Base-by-base conservation (phyloP, 2,797 vertebrate species). In the Forpus xanthops region DNA sequence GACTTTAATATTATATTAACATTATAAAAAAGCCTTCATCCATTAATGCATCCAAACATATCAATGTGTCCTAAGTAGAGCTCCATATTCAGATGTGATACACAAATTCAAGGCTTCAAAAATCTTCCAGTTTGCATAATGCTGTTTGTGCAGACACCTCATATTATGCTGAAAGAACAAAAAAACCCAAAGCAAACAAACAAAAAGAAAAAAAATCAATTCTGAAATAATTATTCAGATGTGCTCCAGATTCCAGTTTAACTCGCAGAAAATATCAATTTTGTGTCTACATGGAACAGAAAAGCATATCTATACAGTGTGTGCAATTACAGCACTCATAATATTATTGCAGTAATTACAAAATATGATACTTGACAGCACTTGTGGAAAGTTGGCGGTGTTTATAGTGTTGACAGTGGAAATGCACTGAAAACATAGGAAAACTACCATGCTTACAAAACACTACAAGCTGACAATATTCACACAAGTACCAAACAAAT, bases 301-400 rank as follows among this genome's bases (percentile, higher is more conserved):
- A 92, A 89, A 75, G 72, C 73, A 89, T 31, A 87, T 89, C 68
- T 74, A 72, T 66, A 66, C 25, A 80, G 82, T 28, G 80, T 4
- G 4, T 0, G 73, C 89, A 96, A 95, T 96, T 92, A 96, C 39
- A 92, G 82, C 79, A 94, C 93, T 97, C 89, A 74, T 78, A 88
- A 79, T 79, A 87, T 93, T 93, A 94, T 85, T 92, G 76, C 90
- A 84, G 87, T 93, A 92, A 97, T 97, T 97, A 90, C 78, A 81
- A 94, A 96, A 96, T 87, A 90, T 7, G 87, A 76, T 72, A 93
- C 95, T 96, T 96, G 92, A 97, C 73, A 89, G 90, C 90, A 96
- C 93, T 95, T 89, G 87, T 85, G 87, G 87, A 44, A 97, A 96
- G 95, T 92, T 97, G 94, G 95, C 94, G 90, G 91, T 93, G 87